Evolutionary conservation across 1,140 invertebrate genomes (phyloP).

Genomic region (Pentalonia nigronervosa): DNA sequence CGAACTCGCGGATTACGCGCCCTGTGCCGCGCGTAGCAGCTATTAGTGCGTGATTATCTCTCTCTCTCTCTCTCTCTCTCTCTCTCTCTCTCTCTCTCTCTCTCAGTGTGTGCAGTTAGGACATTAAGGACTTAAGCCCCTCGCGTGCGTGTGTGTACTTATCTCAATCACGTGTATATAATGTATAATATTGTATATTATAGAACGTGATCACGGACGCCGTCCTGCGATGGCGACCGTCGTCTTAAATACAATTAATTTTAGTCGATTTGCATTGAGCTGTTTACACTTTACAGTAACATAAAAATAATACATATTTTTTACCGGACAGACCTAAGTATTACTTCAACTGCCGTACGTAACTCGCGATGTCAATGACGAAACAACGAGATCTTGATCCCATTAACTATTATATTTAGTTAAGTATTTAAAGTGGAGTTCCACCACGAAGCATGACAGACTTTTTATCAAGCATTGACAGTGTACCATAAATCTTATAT

Average conservation of each 20-base stretch:
- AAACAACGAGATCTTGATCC: no score
- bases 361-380: no score
- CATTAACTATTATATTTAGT: no score
- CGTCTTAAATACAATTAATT: not conserved
- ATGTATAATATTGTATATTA: not conserved
- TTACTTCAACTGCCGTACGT: no score
- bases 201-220: conserved; percentile 6
- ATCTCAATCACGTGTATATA: not conserved
- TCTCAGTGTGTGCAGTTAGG: no score
- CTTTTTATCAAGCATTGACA: no score
- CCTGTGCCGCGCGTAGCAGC: not conserved
- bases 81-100: not conserved
- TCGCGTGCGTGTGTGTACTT: not conserved
- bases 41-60: not conserved
- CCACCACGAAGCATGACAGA: no score
- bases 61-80: not conserved
- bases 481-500: no score
- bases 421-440: no score
- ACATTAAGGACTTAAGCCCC: not conserved
- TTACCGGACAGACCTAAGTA: no score
- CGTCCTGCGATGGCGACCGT: not conserved
- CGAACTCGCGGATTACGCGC: not conserved
- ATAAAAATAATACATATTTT: not conserved
- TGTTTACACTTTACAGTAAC: not conserved
- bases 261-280: not conserved